Percentiles rank a stretch among this genome's conserved stretches.
Conservation (phyloP, 2,888 invertebrate species). For the Octodonta nipae region DNA sequence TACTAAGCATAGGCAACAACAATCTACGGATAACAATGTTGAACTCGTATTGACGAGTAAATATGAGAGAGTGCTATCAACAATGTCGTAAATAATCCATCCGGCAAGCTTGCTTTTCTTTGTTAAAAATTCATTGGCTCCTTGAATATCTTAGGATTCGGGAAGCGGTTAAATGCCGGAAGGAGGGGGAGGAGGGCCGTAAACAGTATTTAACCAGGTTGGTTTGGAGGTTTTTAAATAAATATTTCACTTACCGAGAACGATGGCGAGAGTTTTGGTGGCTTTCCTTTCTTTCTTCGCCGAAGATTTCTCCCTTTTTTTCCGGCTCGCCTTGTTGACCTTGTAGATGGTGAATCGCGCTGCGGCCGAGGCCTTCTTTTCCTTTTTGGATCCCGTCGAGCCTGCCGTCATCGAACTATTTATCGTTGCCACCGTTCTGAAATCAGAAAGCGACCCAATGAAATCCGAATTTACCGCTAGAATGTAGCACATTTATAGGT, state of each 20-base stretch:
- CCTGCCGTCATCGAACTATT: conserved; percentile 30
- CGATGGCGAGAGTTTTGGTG: conserved; percentile 95
- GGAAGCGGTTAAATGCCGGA: too few relatives aligned
- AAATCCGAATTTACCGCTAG: neutral
- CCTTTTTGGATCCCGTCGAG: conserved; percentile 54
- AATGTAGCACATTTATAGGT: neutral
- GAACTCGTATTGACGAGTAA: too few relatives aligned
- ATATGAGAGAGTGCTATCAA: too few relatives aligned
- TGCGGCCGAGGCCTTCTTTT: conserved; percentile 54
- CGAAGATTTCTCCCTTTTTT: conserved; percentile 86
- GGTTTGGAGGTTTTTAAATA: too few relatives aligned
- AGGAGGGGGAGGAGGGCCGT: too few relatives aligned
- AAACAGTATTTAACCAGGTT: too few relatives aligned
- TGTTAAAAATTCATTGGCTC: too few relatives aligned
- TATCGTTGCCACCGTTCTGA: conserved; percentile 48
- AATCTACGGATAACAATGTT: too few relatives aligned
- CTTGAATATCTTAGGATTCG: too few relatives aligned
- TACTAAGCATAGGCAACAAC: too few relatives aligned
- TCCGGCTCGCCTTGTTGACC: conserved; percentile 85
- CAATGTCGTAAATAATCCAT: too few relatives aligned
- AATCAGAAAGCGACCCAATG: conserved; percentile 19
- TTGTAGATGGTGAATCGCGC: conserved; percentile 83
- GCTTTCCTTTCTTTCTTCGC: conserved; percentile 93
- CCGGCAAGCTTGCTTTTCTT: too few relatives aligned
- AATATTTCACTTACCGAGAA: conserved; percentile 76